Base-by-base conservation (phyloP, 2,888 invertebrate species). In the Conistra vaccinii region DNA sequence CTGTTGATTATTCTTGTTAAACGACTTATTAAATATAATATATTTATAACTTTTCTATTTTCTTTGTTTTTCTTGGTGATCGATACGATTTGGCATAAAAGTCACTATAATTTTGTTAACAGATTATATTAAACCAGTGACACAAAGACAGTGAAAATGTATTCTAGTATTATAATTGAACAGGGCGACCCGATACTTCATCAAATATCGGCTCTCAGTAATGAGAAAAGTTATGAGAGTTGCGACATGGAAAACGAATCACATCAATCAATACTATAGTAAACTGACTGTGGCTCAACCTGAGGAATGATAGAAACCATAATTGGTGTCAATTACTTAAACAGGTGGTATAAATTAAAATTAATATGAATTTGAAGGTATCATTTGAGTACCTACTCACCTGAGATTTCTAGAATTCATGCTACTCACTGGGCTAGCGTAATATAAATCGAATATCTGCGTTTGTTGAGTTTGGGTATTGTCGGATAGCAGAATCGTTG, bases 1-100 rank as follows among this genome's bases (percentile, higher is more conserved):
- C 62, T 85, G 87, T 86, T 77, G 66, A 73, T 60, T 48, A n/a
- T 39, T 55, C 1, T 39, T 67, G n/a, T 70, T 60, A 69, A 32
- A 66, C 0, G 14, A 80, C 29, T 66, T 72, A 69, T 69, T 66
- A 7, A 65, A 81, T 81, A 81, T 81, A 81, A 73, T 48, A 9
- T 80, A 74, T 79, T 79, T 81, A 81, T 75, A n/a, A 68, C 32
- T 14, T 2, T 17, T 9, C n/a, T n/a, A n/a, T 29, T 32, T 45
- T 67, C 1, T 29, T 68, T 68, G 1, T 23, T 39, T 67, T 12
- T 6, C 7, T 35, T 23, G 4, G 0, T 63, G 26, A n/a, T 35
- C 20, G 10, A 7, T 23, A 35, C 0, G 9, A 35, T 23, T 60
- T 60, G n/a, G 7, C 32, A 32, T 23, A 23, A 23, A 23, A 61